Evolutionary conservation across 2,888 invertebrate species (phyloP), one percentile per base, ranked within the genome.

Genomic region (Drosophila merina): DNA sequence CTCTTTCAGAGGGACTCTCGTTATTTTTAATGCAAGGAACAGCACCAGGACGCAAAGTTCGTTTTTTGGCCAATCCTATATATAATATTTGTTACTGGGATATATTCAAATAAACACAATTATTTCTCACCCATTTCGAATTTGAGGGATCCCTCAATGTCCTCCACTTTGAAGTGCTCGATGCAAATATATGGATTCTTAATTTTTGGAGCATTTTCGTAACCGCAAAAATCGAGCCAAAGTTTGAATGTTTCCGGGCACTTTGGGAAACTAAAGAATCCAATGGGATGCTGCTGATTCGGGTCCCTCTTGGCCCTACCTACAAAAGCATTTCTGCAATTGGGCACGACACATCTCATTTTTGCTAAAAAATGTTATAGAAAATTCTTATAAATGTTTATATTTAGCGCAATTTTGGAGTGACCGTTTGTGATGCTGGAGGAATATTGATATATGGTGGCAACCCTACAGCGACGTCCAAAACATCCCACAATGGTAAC

Each of bases 251-350:
- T 14, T 0, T 74, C 63, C 2, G 70, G 52, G 14, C 71, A 64
- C 45, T 74, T 79, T 0, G 86, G 79, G 49, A 86, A 86, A 20
- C 71, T 76, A 28, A 86, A 79, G 49, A 79, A 79, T 8, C 86
- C 73, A 0, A 66, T 47, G 25, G 76, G 66, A 5, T 49, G 57
- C 5, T 54, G 54, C 4, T 45, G 42, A n/a, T 50, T 67, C 14
- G 67, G 6, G 12, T 44, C 14, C n/a, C 31, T 57, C 2, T 40
- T 70, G n/a, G 58, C 31, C 26, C 26, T 33, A 30, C 38, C 1
- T 7, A 52, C 31, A 26, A 38, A 47, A 6, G 51, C 33, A 28
- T 79, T 86, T 12, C 59, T 54, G 51, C 84, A 86, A 55, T 67
- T 73, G 33, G 58, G 60, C 47, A 79, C 74, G 3, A 60, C 83